A percentile compares a stretch with the other conserved stretches of the same genome.
Evolutionary conservation across 1,140 invertebrate genomes (phyloP).

Genomic region (Pseudomyrmex pallidus): DNA sequence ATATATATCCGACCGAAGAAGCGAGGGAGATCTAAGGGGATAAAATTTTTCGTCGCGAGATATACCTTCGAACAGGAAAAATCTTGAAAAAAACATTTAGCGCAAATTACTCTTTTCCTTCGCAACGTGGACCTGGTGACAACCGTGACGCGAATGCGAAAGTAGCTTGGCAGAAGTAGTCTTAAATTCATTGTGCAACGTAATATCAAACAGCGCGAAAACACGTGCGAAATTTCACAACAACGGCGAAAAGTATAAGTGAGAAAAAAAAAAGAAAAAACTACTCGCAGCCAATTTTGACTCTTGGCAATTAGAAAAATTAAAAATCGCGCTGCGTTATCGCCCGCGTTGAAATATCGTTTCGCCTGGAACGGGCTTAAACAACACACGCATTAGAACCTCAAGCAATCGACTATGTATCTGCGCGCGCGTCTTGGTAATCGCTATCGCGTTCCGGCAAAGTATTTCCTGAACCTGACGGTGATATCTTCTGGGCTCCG

Average conservation of each 20-base stretch:
- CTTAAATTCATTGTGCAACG: constrained; percentile 28
- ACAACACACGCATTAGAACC: constrained; percentile 14
- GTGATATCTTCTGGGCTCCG: constrained; percentile 28
- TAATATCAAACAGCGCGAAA: constrained; percentile 9
- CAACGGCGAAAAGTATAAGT: neutral
- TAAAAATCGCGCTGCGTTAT: neutral
- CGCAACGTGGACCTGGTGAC: neutral
- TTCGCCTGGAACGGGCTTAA: neutral
- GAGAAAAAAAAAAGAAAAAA: neutral
- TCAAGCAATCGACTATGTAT: constrained; percentile 9
- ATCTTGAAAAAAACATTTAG: no score
- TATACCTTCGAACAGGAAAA: no score
- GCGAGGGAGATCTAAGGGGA: no score
- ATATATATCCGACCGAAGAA: no score
- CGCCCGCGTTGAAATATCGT: constrained; percentile 7
- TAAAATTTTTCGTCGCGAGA: no score
- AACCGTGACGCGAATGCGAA: constrained; percentile 50
- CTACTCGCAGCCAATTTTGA: neutral
- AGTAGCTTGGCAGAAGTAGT: neutral
- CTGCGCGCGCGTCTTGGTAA: constrained; percentile 12
- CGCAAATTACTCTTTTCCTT: neutral
- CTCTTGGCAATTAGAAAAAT: neutral
- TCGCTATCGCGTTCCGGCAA: constrained; percentile 23
- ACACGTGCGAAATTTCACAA: constrained; percentile 24
- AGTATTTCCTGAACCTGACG: constrained; percentile 60